Conservation (phyloP, 2,113 vertebrate species). For the Miniopterus natalensis region DNA sequence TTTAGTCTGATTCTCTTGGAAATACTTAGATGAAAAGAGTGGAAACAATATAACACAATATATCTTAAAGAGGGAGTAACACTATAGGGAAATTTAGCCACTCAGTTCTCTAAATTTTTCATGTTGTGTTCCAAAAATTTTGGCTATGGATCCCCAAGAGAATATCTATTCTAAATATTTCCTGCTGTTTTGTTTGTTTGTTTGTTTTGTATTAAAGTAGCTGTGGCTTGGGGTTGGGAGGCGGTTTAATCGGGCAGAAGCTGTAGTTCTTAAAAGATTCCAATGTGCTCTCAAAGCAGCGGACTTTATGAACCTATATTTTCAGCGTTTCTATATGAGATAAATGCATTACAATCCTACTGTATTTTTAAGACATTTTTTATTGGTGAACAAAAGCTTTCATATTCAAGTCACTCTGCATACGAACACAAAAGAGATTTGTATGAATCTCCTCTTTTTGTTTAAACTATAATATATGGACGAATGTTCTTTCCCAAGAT, state of each 20-base stretch:
- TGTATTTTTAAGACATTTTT: slow-evolving; percentile 41
- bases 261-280: slow-evolving; percentile 56
- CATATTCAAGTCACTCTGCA: slow-evolving; percentile 61
- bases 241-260: neutral
- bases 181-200: neutral
- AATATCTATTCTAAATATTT: slow-evolving; percentile 60
- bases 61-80: slow-evolving; percentile 56
- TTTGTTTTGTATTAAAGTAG: slow-evolving; percentile 30
- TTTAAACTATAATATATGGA: slow-evolving; percentile 50
- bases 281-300: slow-evolving; percentile 41
- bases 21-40: slow-evolving; percentile 65
- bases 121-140: slow-evolving; percentile 63
- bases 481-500: slow-evolving; percentile 31
- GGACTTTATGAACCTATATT: neutral
- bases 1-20: slow-evolving; percentile 72
- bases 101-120: slow-evolving; percentile 69
- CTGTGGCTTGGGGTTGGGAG: neutral
- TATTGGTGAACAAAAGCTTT: slow-evolving; percentile 65
- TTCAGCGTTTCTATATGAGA: slow-evolving; percentile 39
- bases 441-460: slow-evolving; percentile 17
- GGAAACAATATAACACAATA: slow-evolving; percentile 68
- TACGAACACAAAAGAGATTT: slow-evolving; percentile 63
- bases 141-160: slow-evolving; percentile 30
- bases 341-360: slow-evolving; percentile 41
- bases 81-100: slow-evolving; percentile 66